These are phyloP conservation scores for Pelodiscus sinensis DNA, from an alignment of 2,113 vertebrate species.

Conservation along the genomic window DNA sequence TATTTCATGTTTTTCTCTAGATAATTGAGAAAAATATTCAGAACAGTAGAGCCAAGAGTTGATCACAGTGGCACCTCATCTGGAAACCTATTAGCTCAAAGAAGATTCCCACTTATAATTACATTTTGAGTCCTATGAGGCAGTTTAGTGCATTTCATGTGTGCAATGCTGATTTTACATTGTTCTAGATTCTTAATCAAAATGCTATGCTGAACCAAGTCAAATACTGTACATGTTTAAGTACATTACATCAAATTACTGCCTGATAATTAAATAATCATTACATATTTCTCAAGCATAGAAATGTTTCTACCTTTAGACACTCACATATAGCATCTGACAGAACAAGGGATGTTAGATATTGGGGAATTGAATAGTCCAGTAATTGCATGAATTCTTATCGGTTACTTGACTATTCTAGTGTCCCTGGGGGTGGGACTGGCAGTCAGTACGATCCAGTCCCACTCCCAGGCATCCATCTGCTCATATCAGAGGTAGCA, in stretches of 20 bases:
- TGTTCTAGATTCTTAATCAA: not conserved
- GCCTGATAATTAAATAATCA: not conserved
- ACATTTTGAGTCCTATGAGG: not conserved
- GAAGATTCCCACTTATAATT: too few species aligned
- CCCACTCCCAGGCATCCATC: too few species aligned
- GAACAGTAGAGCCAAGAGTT: not conserved
- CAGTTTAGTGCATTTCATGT: not conserved
- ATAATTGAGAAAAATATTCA: not conserved
- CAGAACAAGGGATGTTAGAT: too few species aligned
- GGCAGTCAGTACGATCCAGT: too few species aligned
- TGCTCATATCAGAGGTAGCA: too few species aligned
- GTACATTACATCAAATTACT: not conserved
- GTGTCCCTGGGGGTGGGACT: too few species aligned
- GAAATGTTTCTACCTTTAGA: constrained; percentile 6
- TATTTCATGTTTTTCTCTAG: not conserved
- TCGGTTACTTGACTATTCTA: too few species aligned
- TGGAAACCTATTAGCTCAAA: too few species aligned
- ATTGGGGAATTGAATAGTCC: too few species aligned
- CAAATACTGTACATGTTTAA: not conserved
- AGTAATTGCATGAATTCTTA: too few species aligned
- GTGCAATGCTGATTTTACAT: not conserved
- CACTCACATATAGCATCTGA: not conserved
- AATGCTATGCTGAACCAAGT: not conserved
- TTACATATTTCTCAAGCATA: not conserved
- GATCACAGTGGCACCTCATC: too few species aligned